Base-by-base conservation (phyloP, 30 jellyfish, hydroid and myxozoan species). In the Nemopilema nomurai region DNA sequence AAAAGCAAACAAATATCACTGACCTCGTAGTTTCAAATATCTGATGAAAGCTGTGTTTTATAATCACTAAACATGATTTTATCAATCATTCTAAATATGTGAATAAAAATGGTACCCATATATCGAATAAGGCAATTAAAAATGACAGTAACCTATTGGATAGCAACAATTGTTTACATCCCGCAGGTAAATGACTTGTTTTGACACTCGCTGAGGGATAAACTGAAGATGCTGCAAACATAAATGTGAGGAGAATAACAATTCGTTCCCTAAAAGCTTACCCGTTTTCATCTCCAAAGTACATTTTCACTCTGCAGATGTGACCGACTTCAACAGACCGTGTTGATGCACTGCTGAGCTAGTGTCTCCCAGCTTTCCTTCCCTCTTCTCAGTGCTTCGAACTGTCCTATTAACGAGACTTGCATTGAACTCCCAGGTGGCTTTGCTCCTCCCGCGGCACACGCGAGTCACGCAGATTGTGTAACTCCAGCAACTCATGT, bases 271-370 rank as follows among this genome's bases (percentile, higher is more conserved):
- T 41, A 41, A 6, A 41, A 41, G 19, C 89, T 67, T 33, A 80
- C 89, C 89, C 89, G 69, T 80, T 80, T 66, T 80, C 89, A 28
- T 80, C 89, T 24, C 80, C 80, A 70, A 70, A 70, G 28, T 70
- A 70, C 80, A 70, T 70, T 0, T 70, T 70, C n/a, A 8, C 25
- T 8, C 19, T 67, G 7, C 49, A 25, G 50, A 25, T 16, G 49
- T 70, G 7, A 24, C 64, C 80, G 9, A 23, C 64, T 26, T 25
- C 28, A 24, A 19, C n/a, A 41, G 57, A 41, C 57, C 13, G 9
- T 3, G 57, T 13, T 3, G 57, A 41, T 41, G 13, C 57, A 41
- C 57, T 41, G 57, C 13, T 13, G 13, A 41, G 57, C 13, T 41
- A 13, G 9, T 3, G 57, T 41, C 13, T 3, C 9, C 49, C 80